Conservation (phyloP, 2,888 invertebrate species). For the Holacanthella duospinosa region DNA sequence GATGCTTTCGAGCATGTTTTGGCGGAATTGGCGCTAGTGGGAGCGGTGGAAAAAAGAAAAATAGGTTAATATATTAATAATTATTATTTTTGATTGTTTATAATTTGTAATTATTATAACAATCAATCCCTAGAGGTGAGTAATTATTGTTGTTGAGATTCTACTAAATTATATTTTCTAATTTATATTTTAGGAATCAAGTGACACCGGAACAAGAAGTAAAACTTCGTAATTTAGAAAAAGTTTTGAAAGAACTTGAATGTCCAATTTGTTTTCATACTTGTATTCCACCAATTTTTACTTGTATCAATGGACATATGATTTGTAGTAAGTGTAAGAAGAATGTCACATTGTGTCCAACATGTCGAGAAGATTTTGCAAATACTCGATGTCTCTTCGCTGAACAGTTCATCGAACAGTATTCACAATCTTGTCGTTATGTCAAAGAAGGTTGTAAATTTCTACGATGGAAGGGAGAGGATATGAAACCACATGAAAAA, state of each 20-base stretch:
- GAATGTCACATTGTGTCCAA: slow-evolving; percentile 17
- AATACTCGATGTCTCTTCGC: slow-evolving; percentile 32
- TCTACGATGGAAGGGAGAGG: slow-evolving; percentile 30
- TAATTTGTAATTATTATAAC: no score
- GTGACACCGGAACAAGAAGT: neutral
- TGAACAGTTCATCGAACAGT: slow-evolving; percentile 29
- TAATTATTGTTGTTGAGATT: no score
- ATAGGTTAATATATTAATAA: no score
- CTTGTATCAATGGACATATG: slow-evolving; percentile 34
- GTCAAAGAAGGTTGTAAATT: slow-evolving; percentile 25
- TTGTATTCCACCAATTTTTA: slow-evolving; percentile 29
- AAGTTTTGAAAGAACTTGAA: slow-evolving; percentile 30
- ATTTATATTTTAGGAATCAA: no score
- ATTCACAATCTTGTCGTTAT: slow-evolving; percentile 20
- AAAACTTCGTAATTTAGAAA: neutral
- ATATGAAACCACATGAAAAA: slow-evolving; percentile 31
- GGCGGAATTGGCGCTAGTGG: no score
- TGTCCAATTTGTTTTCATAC: slow-evolving; percentile 35
- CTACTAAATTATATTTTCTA: no score
- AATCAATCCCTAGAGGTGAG: no score
- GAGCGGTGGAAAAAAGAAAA: no score
- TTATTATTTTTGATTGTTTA: no score
- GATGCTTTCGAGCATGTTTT: no score
- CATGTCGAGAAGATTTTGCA: slow-evolving; percentile 24
- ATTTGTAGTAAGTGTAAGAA: slow-evolving; percentile 27